Percentiles rank a stretch among this genome's conserved stretches.
phyloP scores from a whole-genome alignment of 35 echinoderm and acorn worm species.

The Anneissia japonica region DNA sequence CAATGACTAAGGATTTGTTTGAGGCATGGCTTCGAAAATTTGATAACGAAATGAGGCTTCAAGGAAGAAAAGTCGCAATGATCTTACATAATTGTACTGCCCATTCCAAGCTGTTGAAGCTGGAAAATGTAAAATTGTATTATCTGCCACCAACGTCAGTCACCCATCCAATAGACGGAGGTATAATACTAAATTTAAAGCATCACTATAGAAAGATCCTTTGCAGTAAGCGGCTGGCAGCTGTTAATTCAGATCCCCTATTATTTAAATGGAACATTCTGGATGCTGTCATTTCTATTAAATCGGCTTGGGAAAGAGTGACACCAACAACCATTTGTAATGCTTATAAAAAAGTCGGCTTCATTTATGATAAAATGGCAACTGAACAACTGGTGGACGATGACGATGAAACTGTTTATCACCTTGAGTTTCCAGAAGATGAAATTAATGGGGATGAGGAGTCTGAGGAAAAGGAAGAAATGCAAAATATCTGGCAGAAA shows the following conservation, averaged over 20 bases:
- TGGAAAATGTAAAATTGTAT: conserved; percentile 13
- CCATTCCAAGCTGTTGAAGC: conserved; percentile 1
- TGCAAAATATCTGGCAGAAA: conserved; percentile 6
- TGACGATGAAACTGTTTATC: background rate
- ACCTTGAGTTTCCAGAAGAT: background rate
- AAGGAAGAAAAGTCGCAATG: conserved; percentile 13
- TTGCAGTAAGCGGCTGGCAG: background rate
- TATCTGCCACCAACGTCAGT: conserved; percentile 32
- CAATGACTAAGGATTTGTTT: conserved; percentile 30
- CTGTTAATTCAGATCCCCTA: background rate
- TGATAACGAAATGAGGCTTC: background rate
- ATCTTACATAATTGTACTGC: conserved; percentile 19
- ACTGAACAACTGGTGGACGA: background rate
- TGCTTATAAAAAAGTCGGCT: conserved; percentile 16
- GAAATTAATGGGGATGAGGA: background rate
- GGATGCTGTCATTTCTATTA: conserved; percentile 22
- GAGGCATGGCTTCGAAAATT: conserved; percentile 19
- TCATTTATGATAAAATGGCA: background rate
- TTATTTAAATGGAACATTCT: conserved; percentile 44
- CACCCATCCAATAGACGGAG: conserved; percentile 31
- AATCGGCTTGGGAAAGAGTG: conserved; percentile 23
- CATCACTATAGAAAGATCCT: conserved; percentile 24
- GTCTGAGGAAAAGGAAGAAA: background rate
- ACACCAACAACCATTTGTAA: conserved; percentile 18
- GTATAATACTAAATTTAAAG: conserved; percentile 19